phyloP scores from a whole-genome alignment of 2,797 vertebrate species.

The Parauchenoglanis punctatus region DNA sequence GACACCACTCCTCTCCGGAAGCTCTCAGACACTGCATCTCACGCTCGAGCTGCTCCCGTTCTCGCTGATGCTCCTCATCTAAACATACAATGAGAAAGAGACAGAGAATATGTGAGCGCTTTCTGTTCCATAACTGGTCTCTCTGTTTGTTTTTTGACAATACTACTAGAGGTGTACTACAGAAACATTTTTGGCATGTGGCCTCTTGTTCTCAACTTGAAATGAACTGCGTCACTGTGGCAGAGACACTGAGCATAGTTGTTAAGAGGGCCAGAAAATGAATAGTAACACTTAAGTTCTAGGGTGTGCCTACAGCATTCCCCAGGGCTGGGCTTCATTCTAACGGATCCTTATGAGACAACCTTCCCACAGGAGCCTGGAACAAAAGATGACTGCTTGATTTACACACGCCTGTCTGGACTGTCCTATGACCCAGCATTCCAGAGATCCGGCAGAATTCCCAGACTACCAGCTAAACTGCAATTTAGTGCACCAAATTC shows the following conservation, averaged over 20 bases:
- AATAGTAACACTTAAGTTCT: constrained; percentile 49
- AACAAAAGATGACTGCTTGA: constrained; percentile 58
- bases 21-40: constrained; percentile 82
- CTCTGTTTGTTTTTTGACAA: background rate
- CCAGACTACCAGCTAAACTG: constrained; percentile 41
- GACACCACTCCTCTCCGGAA: constrained; percentile 87
- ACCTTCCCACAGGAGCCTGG: constrained; percentile 54
- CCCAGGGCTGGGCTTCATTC: constrained; percentile 47
- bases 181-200: constrained; percentile 15
- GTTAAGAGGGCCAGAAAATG: constrained; percentile 50
- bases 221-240: constrained; percentile 18
- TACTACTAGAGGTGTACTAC: background rate
- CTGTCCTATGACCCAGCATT: constrained; percentile 45
- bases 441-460: constrained; percentile 46
- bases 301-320: constrained; percentile 53
- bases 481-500: constrained; percentile 41
- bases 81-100: constrained; percentile 13
- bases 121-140: background rate
- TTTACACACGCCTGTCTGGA: constrained; percentile 57
- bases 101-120: background rate
- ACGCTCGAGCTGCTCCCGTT: constrained; percentile 86
- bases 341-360: constrained; percentile 53
- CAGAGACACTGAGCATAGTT: constrained; percentile 35
- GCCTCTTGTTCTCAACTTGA: constrained; percentile 13
- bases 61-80: constrained; percentile 90